Percentiles rank a stretch among this genome's conserved stretches.
Evolutionary conservation across 2,888 invertebrate species (phyloP).

Genomic region (Pterostichus niger): DNA sequence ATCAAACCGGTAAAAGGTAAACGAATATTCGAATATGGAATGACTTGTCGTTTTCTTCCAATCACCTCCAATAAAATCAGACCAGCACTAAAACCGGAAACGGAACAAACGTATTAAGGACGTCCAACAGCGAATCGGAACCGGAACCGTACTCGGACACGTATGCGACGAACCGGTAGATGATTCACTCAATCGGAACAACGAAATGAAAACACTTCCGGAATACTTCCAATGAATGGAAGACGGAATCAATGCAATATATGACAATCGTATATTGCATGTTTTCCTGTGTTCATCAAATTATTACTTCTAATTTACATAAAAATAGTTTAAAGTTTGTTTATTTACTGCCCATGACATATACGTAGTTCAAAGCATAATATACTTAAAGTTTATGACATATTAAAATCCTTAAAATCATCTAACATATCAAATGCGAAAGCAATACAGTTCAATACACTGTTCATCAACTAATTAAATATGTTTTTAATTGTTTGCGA

Average conservation of each 20-base stretch:
- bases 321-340: no score
- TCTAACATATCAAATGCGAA: no score
- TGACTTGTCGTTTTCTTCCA: slow-evolving; percentile 1
- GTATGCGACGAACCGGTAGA: slow-evolving; percentile 11
- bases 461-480: no score
- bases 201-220: not conserved
- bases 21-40: not conserved
- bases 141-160: not conserved
- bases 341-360: no score
- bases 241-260: not conserved
- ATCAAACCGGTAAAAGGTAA: not conserved
- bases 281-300: no score
- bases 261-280: no score
- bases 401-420: no score
- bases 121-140: slow-evolving; percentile 3
- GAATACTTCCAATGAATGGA: not conserved
- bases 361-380: no score
- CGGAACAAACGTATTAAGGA: slow-evolving; percentile 5
- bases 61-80: not conserved
- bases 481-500: no score
- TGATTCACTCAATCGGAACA: slow-evolving; percentile 3
- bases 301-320: no score
- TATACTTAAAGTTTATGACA: no score
- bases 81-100: slow-evolving; percentile 3
- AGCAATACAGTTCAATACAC: no score